Conservation (phyloP, 53 echinoderm and acorn worm genomes). For the Hippasteria phrygiana region DNA sequence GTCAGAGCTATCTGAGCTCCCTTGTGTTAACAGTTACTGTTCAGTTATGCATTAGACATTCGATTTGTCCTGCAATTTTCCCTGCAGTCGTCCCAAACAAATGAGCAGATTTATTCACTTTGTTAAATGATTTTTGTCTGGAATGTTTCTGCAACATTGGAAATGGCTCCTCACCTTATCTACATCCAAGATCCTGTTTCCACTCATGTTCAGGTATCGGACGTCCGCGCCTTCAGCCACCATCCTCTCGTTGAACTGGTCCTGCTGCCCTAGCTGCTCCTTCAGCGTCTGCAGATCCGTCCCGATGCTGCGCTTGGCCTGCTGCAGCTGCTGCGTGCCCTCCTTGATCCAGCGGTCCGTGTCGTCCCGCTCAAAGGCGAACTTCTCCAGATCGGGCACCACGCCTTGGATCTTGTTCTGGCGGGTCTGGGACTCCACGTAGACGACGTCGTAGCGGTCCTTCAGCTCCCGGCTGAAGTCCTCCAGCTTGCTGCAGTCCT, state of each 20-base stretch:
- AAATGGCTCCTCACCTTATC: conserved; percentile 77
- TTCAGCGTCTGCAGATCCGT: conserved; percentile 81
- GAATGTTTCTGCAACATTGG: not conserved
- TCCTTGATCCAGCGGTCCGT: conserved; percentile 66
- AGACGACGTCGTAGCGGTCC: conserved; percentile 86
- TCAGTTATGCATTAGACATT: too few species aligned
- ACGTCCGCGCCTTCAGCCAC: conserved; percentile 88
- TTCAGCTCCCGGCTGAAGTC: conserved; percentile 88
- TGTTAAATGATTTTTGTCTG: not conserved
- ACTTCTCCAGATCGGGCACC: conserved; percentile 84
- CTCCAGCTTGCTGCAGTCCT: conserved; percentile 79
- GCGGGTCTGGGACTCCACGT: conserved; percentile 92
- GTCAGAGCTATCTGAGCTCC: too few species aligned
- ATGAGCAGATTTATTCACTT: not conserved
- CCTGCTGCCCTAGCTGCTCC: conserved; percentile 79
- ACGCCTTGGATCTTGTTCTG: conserved; percentile 83
- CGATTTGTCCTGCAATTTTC: too few species aligned
- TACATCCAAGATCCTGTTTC: conserved; percentile 82
- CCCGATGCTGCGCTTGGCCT: conserved; percentile 71
- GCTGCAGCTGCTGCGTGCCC: conserved; percentile 59
- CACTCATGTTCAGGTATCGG: conserved; percentile 96
- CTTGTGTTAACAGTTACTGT: too few species aligned
- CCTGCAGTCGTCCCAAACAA: too few species aligned
- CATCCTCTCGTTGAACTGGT: conserved; percentile 83
- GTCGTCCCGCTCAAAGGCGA: conserved; percentile 64